Conservation (phyloP, 2,888 invertebrate species). For the Synergus japonicus region DNA sequence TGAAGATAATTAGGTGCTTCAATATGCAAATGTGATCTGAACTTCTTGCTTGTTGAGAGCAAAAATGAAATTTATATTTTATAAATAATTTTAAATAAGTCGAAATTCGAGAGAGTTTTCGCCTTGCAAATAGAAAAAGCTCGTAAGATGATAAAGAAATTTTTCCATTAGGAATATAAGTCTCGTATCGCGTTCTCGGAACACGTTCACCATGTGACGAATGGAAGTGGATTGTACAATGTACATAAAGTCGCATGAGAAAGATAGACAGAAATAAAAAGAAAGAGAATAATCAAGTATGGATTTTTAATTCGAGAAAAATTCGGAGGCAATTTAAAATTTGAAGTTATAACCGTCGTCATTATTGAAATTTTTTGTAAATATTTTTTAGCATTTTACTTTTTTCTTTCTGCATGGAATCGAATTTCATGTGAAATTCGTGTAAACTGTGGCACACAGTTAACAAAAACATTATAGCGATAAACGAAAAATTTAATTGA, state of each 20-base stretch:
- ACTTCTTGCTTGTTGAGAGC: neutral
- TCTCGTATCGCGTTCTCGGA: slow-evolving; percentile 61
- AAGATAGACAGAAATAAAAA: slow-evolving; percentile 15
- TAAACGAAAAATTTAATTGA: slow-evolving; percentile 14
- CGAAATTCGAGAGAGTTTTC: neutral
- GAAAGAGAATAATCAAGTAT: too few species aligned
- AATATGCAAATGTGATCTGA: neutral
- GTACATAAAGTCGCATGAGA: slow-evolving; percentile 49
- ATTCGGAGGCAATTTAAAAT: too few species aligned
- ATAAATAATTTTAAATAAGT: neutral
- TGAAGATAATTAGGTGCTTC: slow-evolving; percentile 15
- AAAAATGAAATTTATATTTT: neutral
- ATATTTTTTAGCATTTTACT: too few species aligned
- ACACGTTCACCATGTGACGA: slow-evolving; percentile 66
- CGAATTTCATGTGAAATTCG: slow-evolving; percentile 34
- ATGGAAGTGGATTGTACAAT: slow-evolving; percentile 52
- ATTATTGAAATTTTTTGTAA: too few species aligned
- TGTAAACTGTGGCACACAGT: neutral
- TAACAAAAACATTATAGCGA: neutral
- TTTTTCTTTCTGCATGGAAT: too few species aligned
- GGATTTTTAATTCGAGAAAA: too few species aligned
- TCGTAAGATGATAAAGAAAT: slow-evolving; percentile 55
- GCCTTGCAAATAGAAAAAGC: slow-evolving; percentile 4
- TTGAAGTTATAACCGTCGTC: too few species aligned
- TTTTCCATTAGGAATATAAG: slow-evolving; percentile 64